A percentile compares a stretch with the other conserved stretches of the same genome.
Conservation (phyloP, 2,113 vertebrate genomes). For the Abramis brama region DNA sequence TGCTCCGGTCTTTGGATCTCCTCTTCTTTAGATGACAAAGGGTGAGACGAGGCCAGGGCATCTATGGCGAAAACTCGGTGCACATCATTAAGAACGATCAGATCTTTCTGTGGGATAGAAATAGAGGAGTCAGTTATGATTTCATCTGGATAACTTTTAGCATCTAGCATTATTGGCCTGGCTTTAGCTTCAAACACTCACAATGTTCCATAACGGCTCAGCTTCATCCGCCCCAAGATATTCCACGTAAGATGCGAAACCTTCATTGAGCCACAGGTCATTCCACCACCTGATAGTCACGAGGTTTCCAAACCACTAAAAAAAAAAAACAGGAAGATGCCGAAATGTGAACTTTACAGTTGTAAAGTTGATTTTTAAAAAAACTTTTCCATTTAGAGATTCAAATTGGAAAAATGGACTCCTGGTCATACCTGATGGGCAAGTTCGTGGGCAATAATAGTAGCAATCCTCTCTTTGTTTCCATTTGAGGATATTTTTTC, state of each 20-base stretch:
- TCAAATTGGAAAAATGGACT: background rate
- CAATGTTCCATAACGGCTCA: slow-evolving; percentile 80
- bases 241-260: slow-evolving; percentile 93
- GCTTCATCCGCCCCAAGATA: slow-evolving; percentile 83
- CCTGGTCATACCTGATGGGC: slow-evolving; percentile 76
- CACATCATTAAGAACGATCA: slow-evolving; percentile 84
- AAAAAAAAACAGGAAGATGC: background rate
- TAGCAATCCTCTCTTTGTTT: slow-evolving; percentile 77
- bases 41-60: slow-evolving; percentile 87
- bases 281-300: slow-evolving; percentile 96
- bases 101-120: slow-evolving; percentile 79
- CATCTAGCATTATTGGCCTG: background rate
- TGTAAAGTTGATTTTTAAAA: background rate
- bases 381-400: too few species aligned
- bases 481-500: slow-evolving; percentile 71
- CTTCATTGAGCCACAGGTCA: slow-evolving; percentile 95
- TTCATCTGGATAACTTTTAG: background rate
- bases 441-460: slow-evolving; percentile 78
- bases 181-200: slow-evolving; percentile 65
- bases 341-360: background rate
- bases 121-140: background rate
- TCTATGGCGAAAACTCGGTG: slow-evolving; percentile 85
- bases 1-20: slow-evolving; percentile 86
- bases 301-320: slow-evolving; percentile 95
- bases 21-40: slow-evolving; percentile 79